Evolutionary conservation across 2,113 vertebrate species (phyloP).

Genomic region (Misgurnus mizolepis): DNA sequence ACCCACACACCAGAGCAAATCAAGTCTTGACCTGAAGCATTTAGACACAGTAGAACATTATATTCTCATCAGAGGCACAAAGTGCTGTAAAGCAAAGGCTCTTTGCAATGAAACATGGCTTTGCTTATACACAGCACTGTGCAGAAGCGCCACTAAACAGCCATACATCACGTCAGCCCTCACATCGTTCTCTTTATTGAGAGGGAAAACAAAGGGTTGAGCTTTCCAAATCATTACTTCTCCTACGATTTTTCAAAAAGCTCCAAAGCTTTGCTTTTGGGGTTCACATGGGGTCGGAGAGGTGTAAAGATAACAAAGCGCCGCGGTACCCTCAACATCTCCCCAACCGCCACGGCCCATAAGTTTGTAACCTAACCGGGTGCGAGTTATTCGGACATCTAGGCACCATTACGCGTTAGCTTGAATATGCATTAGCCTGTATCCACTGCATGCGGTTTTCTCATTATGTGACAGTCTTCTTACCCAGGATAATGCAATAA

Average conservation of each 20-base stretch:
- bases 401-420: neutral
- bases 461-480: constrained; percentile 62
- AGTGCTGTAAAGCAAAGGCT: constrained; percentile 90
- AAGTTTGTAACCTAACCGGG: constrained; percentile 36
- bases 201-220: constrained; percentile 99
- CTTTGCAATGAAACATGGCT: constrained; percentile 93
- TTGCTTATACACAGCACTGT: constrained; percentile 90
- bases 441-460: constrained; percentile 54
- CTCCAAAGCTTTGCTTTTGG: constrained; percentile 93
- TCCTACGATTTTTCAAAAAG: constrained; percentile 90
- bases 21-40: constrained; percentile 95
- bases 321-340: constrained; percentile 51
- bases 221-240: constrained; percentile 97
- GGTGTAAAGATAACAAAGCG: constrained; percentile 88
- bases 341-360: constrained; percentile 30
- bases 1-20: constrained; percentile 90
- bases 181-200: constrained; percentile 97
- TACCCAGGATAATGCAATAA: constrained; percentile 58
- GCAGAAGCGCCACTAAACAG: constrained; percentile 80
- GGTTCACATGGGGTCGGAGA: constrained; percentile 82
- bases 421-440: constrained; percentile 54
- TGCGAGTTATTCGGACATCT: constrained; percentile 51
- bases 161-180: constrained; percentile 90
- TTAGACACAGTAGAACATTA: constrained; percentile 91
- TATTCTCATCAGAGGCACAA: constrained; percentile 92